A percentile compares a stretch with the other conserved stretches of the same genome.
phyloP scores from a whole-genome alignment of 2,113 vertebrate genomes.

The Chloropsis cyanopogon region DNA sequence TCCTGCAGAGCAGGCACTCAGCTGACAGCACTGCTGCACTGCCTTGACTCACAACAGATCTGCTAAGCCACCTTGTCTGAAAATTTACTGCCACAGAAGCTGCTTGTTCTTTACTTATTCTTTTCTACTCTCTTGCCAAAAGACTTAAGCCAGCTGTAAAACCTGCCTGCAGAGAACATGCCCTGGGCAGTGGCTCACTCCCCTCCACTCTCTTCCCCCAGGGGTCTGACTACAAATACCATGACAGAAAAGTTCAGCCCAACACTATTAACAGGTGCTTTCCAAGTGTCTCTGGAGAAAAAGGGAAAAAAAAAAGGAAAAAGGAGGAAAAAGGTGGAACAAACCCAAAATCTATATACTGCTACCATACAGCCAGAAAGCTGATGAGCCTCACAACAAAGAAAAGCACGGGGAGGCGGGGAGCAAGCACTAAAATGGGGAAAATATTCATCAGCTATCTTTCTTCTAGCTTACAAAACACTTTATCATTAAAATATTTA shows the following conservation, averaged over 20 bases:
- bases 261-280: background rate
- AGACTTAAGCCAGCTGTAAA: background rate
- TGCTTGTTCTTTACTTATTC: background rate
- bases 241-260: background rate
- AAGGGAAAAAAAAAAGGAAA: accelerated
- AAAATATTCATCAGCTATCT: background rate
- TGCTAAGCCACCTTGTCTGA: background rate
- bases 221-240: background rate
- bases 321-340: background rate
- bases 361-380: background rate
- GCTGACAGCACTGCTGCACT: background rate
- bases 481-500: background rate
- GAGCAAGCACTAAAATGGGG: background rate
- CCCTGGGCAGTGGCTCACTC: background rate
- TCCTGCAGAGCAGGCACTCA: background rate
- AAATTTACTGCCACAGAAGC: background rate
- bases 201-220: background rate
- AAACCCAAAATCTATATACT: background rate
- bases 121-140: background rate
- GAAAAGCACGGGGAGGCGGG: background rate
- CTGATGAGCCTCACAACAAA: background rate
- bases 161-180: background rate
- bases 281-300: background rate
- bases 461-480: background rate
- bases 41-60: background rate